phyloP scores from a whole-genome alignment of 2,888 invertebrate genomes.

The Panzeria rudis region DNA sequence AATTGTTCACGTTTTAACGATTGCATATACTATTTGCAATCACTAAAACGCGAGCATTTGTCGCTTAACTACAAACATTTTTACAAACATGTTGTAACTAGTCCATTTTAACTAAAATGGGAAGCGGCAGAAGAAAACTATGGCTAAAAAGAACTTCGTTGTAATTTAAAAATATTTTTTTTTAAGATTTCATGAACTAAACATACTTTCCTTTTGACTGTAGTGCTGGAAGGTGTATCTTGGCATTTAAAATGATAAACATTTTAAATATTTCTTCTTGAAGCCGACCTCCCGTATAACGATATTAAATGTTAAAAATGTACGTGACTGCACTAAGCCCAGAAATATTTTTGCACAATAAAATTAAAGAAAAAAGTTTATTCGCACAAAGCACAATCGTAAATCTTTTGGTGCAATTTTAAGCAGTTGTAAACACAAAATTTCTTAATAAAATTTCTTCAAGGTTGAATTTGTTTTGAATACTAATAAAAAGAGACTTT shows the following conservation, averaged over 20 bases:
- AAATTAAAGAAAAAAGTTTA: neutral
- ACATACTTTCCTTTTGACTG: neutral
- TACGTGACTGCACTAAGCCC: conserved; percentile 39
- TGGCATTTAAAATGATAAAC: conserved; percentile 61
- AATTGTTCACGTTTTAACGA: too few relatives aligned
- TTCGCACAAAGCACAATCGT: neutral
- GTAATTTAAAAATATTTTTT: too few relatives aligned
- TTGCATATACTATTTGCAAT: too few relatives aligned
- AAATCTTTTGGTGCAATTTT: neutral
- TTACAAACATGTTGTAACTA: too few relatives aligned
- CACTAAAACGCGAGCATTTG: too few relatives aligned
- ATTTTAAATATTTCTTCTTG: conserved; percentile 29
- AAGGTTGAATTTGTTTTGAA: conserved; percentile 23
- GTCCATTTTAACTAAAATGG: too few relatives aligned
- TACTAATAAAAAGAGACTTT: neutral
- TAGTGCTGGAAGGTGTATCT: conserved; percentile 29
- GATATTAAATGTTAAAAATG: conserved; percentile 31
- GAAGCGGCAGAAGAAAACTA: too few relatives aligned
- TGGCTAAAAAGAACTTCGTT: too few relatives aligned
- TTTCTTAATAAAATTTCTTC: conserved; percentile 5
- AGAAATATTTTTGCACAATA: conserved; percentile 3
- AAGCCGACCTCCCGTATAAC: conserved; percentile 22
- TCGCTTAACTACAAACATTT: too few relatives aligned
- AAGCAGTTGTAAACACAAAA: neutral
- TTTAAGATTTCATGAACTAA: neutral